Evolutionary conservation across 2,113 vertebrate genomes (phyloP).

Genomic region (Carettochelys insculpta): DNA sequence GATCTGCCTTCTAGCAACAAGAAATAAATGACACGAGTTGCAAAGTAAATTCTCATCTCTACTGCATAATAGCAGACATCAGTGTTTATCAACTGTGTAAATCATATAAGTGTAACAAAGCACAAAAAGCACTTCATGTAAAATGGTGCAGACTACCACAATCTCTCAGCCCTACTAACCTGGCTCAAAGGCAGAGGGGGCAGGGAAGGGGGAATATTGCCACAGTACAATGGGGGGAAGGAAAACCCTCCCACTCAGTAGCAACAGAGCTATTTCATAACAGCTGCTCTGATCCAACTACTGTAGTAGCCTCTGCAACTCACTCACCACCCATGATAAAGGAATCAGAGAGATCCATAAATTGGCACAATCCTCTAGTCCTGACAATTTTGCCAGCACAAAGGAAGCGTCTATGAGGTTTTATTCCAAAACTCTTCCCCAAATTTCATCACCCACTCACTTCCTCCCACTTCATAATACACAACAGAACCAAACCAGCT

Average conservation of each 20-base stretch:
- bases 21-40: neutral
- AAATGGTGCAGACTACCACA: neutral
- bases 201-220: neutral
- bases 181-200: no score
- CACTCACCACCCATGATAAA: neutral
- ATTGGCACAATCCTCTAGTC: accelerated
- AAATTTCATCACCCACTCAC: neutral
- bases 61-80: neutral
- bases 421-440: neutral
- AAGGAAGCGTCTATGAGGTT: neutral
- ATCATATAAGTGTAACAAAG: neutral
- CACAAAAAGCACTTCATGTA: neutral
- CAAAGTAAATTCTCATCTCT: neutral
- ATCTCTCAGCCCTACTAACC: neutral
- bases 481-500: neutral
- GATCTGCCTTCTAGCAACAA: neutral
- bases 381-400: neutral
- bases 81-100: neutral
- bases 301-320: neutral
- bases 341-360: neutral
- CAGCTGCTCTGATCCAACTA: neutral
- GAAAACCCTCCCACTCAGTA: neutral
- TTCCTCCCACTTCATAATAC: neutral
- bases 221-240: neutral
- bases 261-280: neutral